phyloP scores from a whole-genome alignment of 2,113 vertebrate genomes.

The Lota lota region DNA sequence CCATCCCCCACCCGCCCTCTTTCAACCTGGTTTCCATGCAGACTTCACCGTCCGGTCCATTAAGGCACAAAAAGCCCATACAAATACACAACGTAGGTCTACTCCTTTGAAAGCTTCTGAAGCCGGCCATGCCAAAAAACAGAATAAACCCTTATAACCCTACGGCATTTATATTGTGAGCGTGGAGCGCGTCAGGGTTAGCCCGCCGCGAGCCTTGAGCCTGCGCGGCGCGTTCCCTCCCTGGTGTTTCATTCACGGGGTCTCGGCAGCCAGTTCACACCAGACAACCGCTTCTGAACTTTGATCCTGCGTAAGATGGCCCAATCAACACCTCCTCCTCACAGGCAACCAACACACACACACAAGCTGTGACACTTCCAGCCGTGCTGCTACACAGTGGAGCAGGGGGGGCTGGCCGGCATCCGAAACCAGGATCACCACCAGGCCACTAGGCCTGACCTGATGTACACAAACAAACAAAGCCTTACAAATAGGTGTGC shows the following conservation, averaged over 20 bases:
- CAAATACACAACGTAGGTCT: no score
- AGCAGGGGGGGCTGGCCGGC: constrained; percentile 30
- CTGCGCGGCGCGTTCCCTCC: constrained; percentile 55
- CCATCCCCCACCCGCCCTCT: no score
- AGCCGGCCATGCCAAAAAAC: no score
- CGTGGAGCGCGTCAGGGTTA: constrained; percentile 46
- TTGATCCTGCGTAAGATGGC: constrained; percentile 57
- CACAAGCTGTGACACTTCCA: constrained; percentile 65
- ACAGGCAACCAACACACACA: constrained; percentile 67
- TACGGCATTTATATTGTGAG: background rate
- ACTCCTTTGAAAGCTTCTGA: no score
- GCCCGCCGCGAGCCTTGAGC: constrained; percentile 36
- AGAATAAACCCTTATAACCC: no score
- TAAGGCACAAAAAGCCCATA: no score
- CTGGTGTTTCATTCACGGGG: constrained; percentile 75
- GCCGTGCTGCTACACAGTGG: constrained; percentile 40
- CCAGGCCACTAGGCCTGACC: constrained; percentile 51
- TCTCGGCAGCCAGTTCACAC: constrained; percentile 66
- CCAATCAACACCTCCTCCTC: constrained; percentile 69
- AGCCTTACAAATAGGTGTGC: background rate
- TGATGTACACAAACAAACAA: constrained; percentile 6
- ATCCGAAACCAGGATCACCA: constrained; percentile 51
- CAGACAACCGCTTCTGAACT: constrained; percentile 64
- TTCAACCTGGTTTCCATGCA: no score
- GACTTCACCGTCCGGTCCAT: no score